Base-by-base conservation (phyloP, 2,797 vertebrate species). In the Astyanax mexicanus region DNA sequence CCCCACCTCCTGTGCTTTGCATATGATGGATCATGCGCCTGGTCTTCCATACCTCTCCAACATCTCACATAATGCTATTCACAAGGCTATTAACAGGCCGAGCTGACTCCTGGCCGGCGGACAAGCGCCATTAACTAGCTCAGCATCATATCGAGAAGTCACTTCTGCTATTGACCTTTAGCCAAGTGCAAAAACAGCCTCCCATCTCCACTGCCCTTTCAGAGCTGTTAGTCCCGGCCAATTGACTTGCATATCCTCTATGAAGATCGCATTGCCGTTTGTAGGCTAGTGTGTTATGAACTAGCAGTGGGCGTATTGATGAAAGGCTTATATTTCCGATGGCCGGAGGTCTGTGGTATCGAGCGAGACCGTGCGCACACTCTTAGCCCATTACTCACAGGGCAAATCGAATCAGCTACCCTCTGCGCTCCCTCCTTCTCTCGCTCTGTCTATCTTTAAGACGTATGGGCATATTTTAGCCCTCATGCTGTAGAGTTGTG, bases 201-300 rank as follows among this genome's bases (percentile, higher is more conserved):
- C 44, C 49, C 57, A 44, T 74, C 61, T 78, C 64, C 45, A 45
- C 40, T 70, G 74, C 61, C 71, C 49, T 80, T 80, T 75, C 65
- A 69, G 19, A 80, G 74, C 70, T 75, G 67, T 77, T 74, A 69
- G 68, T 47, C 62, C 35, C 71, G 51, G 60, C 57, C 40, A 79
- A 83, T 73, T 82, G 85, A 87, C 84, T 87, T 86, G 75, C 70
- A 75, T 88, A 85, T 88, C 85, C 77, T 80, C 82, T 70, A 72
- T 69, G 64, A 85, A 84, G 86, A 92, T 91, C 86, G 77, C 81
- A 84, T 92, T 93, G 83, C 86, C 79, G 84, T 83, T 77, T 83
- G 80, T 83, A 82, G 79, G 70, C 72, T 69, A 60, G 72, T 23
- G 69, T 52, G 76, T 81, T 86, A 84, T 82, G 81, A 88, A 82